Conservation (phyloP, 2,113 vertebrate genomes). For the Elaphurus davidianus region DNA sequence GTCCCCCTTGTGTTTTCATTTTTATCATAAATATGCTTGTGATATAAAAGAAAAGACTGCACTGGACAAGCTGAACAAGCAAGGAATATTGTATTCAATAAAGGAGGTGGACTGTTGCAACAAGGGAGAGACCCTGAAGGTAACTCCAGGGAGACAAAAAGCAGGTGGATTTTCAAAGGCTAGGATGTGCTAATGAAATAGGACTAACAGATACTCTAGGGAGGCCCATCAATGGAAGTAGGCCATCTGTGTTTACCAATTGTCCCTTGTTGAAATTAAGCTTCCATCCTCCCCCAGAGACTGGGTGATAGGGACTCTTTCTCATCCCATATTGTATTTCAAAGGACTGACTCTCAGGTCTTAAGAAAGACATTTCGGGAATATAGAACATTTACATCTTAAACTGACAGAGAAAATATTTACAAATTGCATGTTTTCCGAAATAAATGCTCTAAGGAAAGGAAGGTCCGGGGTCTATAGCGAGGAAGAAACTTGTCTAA, state of each 20-base stretch:
- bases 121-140: neutral
- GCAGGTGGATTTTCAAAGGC: neutral
- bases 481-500: neutral
- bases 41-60: neutral
- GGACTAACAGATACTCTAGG: rapidly evolving
- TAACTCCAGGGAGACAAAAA: neutral
- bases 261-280: neutral
- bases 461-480: neutral
- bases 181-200: neutral
- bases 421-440: neutral
- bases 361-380: neutral
- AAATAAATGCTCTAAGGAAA: neutral
- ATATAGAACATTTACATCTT: neutral
- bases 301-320: neutral
- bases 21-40: neutral
- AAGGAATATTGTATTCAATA: neutral
- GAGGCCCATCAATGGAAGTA: neutral
- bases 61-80: neutral
- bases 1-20: neutral
- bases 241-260: neutral
- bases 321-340: neutral
- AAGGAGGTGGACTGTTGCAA: neutral
- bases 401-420: neutral
- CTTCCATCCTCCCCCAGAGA: neutral
- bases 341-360: neutral